These are phyloP conservation scores for Tinea pellionella DNA, from an alignment of 2,888 invertebrate genomes.

Conservation along the genomic window DNA sequence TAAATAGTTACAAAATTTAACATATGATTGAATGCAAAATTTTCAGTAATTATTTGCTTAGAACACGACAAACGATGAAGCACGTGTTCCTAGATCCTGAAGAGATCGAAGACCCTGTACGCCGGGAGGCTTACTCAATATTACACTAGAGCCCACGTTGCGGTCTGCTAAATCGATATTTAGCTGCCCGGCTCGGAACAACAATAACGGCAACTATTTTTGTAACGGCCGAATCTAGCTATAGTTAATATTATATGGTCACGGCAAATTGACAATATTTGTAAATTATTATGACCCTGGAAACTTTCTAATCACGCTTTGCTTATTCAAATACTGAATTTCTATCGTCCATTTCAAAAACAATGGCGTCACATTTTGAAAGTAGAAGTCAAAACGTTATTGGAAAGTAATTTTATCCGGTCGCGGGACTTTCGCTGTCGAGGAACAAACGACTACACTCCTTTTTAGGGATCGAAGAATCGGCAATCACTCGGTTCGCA, in stretches of 20 bases:
- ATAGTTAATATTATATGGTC: background rate
- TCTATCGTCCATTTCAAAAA: slow-evolving; percentile 10
- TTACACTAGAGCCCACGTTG: no score
- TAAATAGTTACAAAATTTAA: no score
- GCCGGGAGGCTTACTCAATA: no score
- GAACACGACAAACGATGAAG: no score
- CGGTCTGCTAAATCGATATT: no score
- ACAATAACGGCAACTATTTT: no score
- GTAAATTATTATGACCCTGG: slow-evolving; percentile 11
- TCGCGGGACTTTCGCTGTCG: slow-evolving; percentile 22
- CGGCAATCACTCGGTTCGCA: slow-evolving; percentile 1
- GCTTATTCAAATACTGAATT: slow-evolving; percentile 8
- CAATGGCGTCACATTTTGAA: slow-evolving; percentile 13
- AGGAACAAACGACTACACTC: slow-evolving; percentile 18
- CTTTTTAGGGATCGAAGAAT: slow-evolving; percentile 22
- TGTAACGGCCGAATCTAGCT: no score
- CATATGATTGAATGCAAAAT: no score
- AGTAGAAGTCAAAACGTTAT: slow-evolving; percentile 14
- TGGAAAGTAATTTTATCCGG: slow-evolving; percentile 19
- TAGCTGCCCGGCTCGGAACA: no score
- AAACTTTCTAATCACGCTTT: slow-evolving; percentile 13
- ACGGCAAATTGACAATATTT: slow-evolving; percentile 4
- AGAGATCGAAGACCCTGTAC: no score
- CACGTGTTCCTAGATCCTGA: no score
- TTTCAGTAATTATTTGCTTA: no score